These are phyloP conservation scores for Leptopilina drosophilae DNA, from an alignment of 2,888 invertebrate genomes.

Conservation along the genomic window DNA sequence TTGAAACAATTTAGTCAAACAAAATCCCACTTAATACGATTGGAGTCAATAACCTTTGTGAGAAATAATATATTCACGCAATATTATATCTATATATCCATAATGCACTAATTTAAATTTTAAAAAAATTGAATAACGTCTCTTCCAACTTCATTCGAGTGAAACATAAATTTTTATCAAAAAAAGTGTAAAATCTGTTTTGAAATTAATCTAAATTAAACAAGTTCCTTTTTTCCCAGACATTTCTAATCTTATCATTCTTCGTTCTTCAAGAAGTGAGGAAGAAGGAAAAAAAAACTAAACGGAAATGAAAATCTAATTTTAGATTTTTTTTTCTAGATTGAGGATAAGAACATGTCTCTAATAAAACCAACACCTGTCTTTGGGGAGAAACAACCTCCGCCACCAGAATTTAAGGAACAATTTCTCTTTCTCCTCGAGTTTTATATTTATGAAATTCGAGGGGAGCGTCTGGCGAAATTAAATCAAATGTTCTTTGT, in stretches of 20 bases:
- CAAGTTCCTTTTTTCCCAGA: too few species aligned
- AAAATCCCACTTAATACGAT: background rate
- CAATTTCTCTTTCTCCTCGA: constrained; percentile 80
- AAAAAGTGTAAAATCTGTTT: background rate
- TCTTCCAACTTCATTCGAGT: constrained; percentile 7
- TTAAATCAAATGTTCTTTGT: constrained; percentile 71
- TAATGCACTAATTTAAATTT: background rate
- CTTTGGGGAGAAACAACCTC: constrained; percentile 38
- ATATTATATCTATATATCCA: too few species aligned
- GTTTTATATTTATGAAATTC: constrained; percentile 80
- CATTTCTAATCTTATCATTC: background rate
- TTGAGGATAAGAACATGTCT: constrained; percentile 17
- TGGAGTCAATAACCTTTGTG: constrained; percentile 6
- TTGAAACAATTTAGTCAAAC: constrained; percentile 25
- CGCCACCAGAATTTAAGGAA: constrained; percentile 26
- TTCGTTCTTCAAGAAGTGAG: background rate
- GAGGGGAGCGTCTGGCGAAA: constrained; percentile 65
- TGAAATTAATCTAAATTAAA: too few species aligned
- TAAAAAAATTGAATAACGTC: constrained; percentile 10
- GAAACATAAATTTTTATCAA: background rate
- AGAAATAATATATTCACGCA: too few species aligned
- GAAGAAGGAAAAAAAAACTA: background rate
- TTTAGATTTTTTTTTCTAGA: background rate
- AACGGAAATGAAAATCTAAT: background rate
- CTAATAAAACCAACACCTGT: constrained; percentile 17